Percentiles rank a stretch among this genome's conserved stretches.
These are phyloP conservation scores for Eupithecia subumbrata DNA, from an alignment of 2,888 invertebrate genomes.

Conservation along the genomic window DNA sequence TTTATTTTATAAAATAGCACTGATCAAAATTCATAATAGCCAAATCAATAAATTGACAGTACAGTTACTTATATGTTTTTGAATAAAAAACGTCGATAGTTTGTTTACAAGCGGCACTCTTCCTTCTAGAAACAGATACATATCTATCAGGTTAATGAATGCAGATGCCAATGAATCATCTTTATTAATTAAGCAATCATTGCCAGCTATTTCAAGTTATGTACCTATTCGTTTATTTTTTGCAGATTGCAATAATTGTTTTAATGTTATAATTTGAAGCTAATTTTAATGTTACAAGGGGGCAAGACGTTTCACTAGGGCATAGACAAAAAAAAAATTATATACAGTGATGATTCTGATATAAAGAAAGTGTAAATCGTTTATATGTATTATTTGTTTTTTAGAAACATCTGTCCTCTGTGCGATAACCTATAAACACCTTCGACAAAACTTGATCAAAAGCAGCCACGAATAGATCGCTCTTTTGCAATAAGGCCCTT, in stretches of 20 bases:
- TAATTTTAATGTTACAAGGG: not conserved
- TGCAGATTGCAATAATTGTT: not conserved
- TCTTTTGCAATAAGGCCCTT: no score
- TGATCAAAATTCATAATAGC: not conserved
- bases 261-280: not conserved
- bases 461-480: no score
- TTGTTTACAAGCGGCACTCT: slow-evolving; percentile 6
- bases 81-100: slow-evolving; percentile 10
- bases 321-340: not conserved
- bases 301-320: not conserved
- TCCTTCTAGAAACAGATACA: slow-evolving; percentile 33
- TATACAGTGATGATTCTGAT: not conserved
- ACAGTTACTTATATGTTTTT: not conserved
- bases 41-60: not conserved
- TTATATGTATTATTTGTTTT: not conserved
- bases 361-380: not conserved
- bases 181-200: slow-evolving; percentile 34
- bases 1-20: no score
- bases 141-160: slow-evolving; percentile 39
- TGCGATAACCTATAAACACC: no score
- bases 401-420: not conserved
- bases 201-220: not conserved
- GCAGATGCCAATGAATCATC: slow-evolving; percentile 34
- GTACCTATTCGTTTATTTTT: not conserved
- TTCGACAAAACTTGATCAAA: no score